These are phyloP conservation scores for Galbula dea DNA, from an alignment of 2,113 vertebrate genomes.

Conservation along the genomic window DNA sequence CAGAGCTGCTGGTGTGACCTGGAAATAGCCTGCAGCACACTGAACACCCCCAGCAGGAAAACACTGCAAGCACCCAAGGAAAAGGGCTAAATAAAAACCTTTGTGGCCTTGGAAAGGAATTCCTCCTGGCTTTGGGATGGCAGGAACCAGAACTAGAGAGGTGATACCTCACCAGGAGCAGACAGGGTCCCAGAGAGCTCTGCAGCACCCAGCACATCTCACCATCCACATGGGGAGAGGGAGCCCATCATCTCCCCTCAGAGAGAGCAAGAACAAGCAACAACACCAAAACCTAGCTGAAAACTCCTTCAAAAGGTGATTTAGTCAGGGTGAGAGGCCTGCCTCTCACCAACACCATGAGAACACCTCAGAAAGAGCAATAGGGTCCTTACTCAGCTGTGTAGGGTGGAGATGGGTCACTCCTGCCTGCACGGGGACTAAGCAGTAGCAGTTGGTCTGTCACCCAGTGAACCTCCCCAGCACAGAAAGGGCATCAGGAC, in stretches of 20 bases:
- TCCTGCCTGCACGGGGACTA: not conserved
- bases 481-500: no score
- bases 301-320: accelerated
- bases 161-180: not conserved
- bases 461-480: no score
- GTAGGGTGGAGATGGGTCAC: accelerated
- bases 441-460: no score
- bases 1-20: not conserved
- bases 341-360: accelerated
- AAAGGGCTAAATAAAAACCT: not conserved
- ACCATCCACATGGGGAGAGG: accelerated
- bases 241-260: no score
- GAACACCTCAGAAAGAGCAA: not conserved
- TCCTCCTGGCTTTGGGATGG: not conserved
- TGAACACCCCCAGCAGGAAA: not conserved
- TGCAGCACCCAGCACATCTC: not conserved
- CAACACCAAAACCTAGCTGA: not conserved
- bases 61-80: not conserved
- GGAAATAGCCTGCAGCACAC: not conserved
- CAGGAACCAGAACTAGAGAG: not conserved
- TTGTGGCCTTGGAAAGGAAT: not conserved
- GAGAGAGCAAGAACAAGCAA: no score
- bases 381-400: accelerated
- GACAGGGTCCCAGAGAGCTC: not conserved
- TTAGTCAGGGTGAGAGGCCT: accelerated